These are phyloP conservation scores for Poeciliopsis turrubarensis DNA, from an alignment of 2,113 vertebrate species.

Conservation along the genomic window DNA sequence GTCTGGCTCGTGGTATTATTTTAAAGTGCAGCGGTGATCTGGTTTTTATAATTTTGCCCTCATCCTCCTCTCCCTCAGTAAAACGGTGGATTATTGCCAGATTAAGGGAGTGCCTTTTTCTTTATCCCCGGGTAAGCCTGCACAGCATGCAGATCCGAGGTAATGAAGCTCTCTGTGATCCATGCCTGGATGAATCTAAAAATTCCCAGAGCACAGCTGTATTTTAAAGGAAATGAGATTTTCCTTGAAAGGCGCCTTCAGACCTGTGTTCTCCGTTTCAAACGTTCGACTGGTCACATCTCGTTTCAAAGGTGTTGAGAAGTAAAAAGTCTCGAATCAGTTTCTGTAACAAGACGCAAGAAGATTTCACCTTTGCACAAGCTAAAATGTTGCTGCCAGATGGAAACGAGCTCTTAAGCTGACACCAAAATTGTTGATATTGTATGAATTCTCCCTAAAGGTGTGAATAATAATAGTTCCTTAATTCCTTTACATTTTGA, in stretches of 20 bases:
- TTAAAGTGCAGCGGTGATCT: slow-evolving; percentile 55
- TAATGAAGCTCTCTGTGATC: slow-evolving; percentile 79
- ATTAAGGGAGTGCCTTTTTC: slow-evolving; percentile 81
- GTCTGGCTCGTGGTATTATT: slow-evolving; percentile 43
- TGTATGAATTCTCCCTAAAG: too few species aligned
- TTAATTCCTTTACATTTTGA: too few species aligned
- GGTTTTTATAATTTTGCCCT: slow-evolving; percentile 68
- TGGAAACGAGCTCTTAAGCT: not conserved
- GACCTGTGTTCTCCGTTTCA: slow-evolving; percentile 52
- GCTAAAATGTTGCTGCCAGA: not conserved
- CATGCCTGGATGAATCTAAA: slow-evolving; percentile 65
- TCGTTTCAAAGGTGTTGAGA: too few species aligned
- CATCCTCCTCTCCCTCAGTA: slow-evolving; percentile 68
- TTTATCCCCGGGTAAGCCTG: slow-evolving; percentile 77
- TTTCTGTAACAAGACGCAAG: not conserved
- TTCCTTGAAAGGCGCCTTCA: slow-evolving; percentile 43
- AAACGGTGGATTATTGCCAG: slow-evolving; percentile 83
- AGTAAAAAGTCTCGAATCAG: not conserved
- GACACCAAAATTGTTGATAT: not conserved
- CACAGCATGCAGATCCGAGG: slow-evolving; percentile 75
- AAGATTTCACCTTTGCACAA: not conserved
- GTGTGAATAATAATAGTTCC: too few species aligned
- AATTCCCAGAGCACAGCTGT: slow-evolving; percentile 68
- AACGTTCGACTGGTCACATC: not conserved
- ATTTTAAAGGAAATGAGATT: slow-evolving; percentile 68